These are phyloP conservation scores for Syrista parreyssii DNA, from an alignment of 2,888 invertebrate species.

Conservation along the genomic window DNA sequence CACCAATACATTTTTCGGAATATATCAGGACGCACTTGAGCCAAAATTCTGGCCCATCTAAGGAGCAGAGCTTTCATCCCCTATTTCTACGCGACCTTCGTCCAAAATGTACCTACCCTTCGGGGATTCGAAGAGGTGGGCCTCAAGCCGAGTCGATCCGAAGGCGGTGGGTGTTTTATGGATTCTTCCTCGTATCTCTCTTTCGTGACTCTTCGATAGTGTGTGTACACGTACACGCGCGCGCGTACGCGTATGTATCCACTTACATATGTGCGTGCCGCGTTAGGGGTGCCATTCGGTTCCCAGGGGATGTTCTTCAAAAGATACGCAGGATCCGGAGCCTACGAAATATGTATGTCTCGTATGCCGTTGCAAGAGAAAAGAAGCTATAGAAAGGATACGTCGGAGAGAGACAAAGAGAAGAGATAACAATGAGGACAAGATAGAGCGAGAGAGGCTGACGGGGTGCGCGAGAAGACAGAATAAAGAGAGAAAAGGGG, in stretches of 20 bases:
- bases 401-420: not conserved
- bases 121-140: not conserved
- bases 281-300: constrained; percentile 31
- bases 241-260: constrained; percentile 22
- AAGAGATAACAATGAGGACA: not conserved
- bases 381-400: not conserved
- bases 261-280: constrained; percentile 10
- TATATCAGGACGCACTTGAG: not conserved
- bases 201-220: constrained; percentile 34
- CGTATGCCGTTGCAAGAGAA: constrained; percentile 19
- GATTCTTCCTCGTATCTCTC: constrained; percentile 43
- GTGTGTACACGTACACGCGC: constrained; percentile 12
- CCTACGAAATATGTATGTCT: constrained; percentile 55
- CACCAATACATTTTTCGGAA: not conserved
- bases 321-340: constrained; percentile 46
- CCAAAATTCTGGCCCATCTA: not conserved
- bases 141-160: not conserved
- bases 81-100: constrained; percentile 1
- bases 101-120: constrained; percentile 1
- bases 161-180: constrained; percentile 31
- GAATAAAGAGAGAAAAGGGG: not conserved
- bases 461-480: not conserved
- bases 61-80: not conserved
- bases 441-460: not conserved
- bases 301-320: constrained; percentile 44